phyloP scores from a whole-genome alignment of 1,140 invertebrate genomes.

The Linepithema humile region DNA sequence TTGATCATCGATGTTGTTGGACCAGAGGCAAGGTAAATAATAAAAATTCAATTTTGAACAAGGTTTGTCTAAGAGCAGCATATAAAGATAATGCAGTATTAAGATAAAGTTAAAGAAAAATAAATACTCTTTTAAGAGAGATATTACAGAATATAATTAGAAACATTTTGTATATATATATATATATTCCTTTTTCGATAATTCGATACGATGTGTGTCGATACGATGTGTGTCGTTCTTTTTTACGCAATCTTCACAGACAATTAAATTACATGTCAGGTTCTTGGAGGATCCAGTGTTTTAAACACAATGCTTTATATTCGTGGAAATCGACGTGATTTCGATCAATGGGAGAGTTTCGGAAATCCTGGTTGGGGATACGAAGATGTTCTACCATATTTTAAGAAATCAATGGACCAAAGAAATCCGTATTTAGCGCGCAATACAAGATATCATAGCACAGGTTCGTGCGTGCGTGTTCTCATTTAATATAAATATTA shows the following conservation, averaged over 20 bases:
- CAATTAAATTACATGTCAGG: slow-evolving; percentile 72
- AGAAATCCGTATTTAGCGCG: slow-evolving; percentile 91
- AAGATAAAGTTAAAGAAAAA: not conserved
- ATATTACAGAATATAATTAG: no score
- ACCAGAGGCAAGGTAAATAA: slow-evolving; percentile 89
- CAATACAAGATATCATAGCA: slow-evolving; percentile 88
- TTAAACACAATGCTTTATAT: slow-evolving; percentile 97
- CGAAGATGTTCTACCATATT: slow-evolving; percentile 94
- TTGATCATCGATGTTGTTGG: slow-evolving; percentile 92
- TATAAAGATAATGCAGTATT: not conserved
- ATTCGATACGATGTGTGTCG: no score
- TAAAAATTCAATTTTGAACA: not conserved
- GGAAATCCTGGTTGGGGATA: slow-evolving; percentile 96
- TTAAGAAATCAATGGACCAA: slow-evolving; percentile 94
- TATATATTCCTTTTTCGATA: no score
- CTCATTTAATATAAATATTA: no score
- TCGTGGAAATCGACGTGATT: slow-evolving; percentile 95
- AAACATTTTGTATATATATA: no score
- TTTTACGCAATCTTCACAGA: not conserved
- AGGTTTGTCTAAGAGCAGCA: not conserved
- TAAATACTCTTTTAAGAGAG: not conserved
- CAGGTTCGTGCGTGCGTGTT: no score
- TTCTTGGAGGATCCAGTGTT: slow-evolving; percentile 94
- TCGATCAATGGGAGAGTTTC: slow-evolving; percentile 94
- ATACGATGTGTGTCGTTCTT: not conserved